Evolutionary conservation across 2,888 invertebrate species (phyloP).

Genomic region (Peribatodes rhomboidaria): DNA sequence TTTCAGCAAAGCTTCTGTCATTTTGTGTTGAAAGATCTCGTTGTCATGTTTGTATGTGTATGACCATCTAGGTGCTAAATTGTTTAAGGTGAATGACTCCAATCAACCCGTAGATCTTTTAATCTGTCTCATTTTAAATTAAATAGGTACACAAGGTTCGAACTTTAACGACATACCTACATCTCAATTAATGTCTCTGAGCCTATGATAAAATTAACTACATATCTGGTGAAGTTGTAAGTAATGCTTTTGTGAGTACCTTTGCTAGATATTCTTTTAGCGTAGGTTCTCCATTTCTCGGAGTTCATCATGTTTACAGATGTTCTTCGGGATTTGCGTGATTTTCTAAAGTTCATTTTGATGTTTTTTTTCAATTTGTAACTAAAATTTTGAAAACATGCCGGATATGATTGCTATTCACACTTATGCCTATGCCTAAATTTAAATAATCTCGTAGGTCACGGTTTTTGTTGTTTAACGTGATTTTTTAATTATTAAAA

Average conservation of each 20-base stretch:
- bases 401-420: slow-evolving; percentile 40
- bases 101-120: too few species aligned
- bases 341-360: slow-evolving; percentile 74
- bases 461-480: slow-evolving; percentile 33
- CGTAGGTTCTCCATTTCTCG: slow-evolving; percentile 71
- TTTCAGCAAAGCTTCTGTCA: too few species aligned
- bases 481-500: not conserved
- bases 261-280: slow-evolving; percentile 60
- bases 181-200: too few species aligned
- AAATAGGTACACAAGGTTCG: too few species aligned
- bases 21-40: not conserved
- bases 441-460: slow-evolving; percentile 63
- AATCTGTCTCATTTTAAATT: too few species aligned
- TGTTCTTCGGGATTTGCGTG: slow-evolving; percentile 65
- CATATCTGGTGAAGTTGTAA: too few species aligned
- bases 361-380: slow-evolving; percentile 39
- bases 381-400: slow-evolving; percentile 61
- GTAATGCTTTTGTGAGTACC: slow-evolving; percentile 31
- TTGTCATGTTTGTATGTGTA: too few species aligned
- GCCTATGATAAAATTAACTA: too few species aligned
- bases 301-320: slow-evolving; percentile 66
- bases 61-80: too few species aligned
- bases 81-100: too few species aligned
- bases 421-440: slow-evolving; percentile 52
- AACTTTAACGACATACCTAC: too few species aligned